phyloP scores from a whole-genome alignment of 2,888 invertebrate genomes.

The Drosophila stalkeri region DNA sequence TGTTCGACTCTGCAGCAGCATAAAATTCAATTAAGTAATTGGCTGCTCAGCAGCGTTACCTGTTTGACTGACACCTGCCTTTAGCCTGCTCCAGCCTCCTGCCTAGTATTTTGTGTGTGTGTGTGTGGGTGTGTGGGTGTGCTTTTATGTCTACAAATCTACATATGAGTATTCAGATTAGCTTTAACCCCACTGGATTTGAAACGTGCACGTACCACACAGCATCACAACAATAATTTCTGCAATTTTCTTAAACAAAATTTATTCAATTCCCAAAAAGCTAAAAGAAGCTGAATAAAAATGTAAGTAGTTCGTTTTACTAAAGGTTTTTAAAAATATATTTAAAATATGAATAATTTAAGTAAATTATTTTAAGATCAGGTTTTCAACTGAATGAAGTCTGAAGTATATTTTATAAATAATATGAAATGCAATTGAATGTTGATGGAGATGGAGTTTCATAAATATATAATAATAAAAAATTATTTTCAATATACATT shows the following conservation, averaged over 20 bases:
- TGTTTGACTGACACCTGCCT: slow-evolving; percentile 2
- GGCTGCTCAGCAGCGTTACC: slow-evolving; percentile 31
- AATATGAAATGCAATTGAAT: too few relatives aligned
- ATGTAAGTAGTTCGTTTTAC: neutral
- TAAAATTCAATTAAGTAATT: slow-evolving; percentile 59
- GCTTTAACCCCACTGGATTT: neutral
- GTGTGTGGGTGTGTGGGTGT: neutral
- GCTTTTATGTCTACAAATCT: neutral
- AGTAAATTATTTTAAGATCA: too few relatives aligned
- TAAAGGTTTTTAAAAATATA: neutral
- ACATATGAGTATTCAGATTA: slow-evolving; percentile 2
- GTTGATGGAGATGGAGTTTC: too few relatives aligned
- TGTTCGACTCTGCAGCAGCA: slow-evolving; percentile 5
- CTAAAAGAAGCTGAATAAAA: neutral
- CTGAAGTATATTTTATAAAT: too few relatives aligned
- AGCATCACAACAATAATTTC: neutral
- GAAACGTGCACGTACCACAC: neutral
- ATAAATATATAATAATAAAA: too few relatives aligned
- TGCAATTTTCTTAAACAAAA: neutral
- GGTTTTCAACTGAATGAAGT: too few relatives aligned
- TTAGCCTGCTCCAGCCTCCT: neutral
- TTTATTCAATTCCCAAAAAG: neutral
- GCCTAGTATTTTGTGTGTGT: neutral
- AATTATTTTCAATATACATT: too few relatives aligned
- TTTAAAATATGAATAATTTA: neutral